phyloP scores from a whole-genome alignment of 1,140 invertebrate genomes.

The Procambarus clarkii region DNA sequence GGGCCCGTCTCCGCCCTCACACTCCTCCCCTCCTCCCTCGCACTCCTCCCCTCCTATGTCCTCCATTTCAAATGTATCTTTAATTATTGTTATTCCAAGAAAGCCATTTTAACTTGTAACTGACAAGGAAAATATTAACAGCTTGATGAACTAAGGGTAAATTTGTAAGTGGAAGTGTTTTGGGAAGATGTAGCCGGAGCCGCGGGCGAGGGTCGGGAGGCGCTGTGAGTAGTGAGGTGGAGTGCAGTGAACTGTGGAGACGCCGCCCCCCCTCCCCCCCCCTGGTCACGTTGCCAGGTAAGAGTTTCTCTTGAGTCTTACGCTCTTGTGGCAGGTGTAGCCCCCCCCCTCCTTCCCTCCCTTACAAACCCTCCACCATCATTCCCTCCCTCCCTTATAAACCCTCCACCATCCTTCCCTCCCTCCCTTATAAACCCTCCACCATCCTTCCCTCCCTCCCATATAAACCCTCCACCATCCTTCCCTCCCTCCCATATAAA shows the following conservation, averaged over 20 bases:
- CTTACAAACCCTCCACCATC: background rate
- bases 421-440: background rate
- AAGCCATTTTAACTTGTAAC: too few relatives aligned
- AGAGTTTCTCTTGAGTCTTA: background rate
- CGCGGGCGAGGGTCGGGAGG: background rate
- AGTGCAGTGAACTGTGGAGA: background rate
- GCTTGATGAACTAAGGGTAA: too few relatives aligned
- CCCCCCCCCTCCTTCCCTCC: background rate
- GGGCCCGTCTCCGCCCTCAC: too few relatives aligned
- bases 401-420: background rate
- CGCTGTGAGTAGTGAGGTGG: background rate
- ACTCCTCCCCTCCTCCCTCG: too few relatives aligned
- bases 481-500: background rate
- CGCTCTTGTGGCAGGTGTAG: background rate
- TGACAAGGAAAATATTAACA: too few relatives aligned
- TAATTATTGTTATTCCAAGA: too few relatives aligned
- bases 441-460: background rate
- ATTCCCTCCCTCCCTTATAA: background rate
- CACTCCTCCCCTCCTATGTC: too few relatives aligned
- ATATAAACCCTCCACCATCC: background rate
- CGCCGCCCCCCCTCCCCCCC: background rate
- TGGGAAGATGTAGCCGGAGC: background rate
- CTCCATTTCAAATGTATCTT: too few relatives aligned
- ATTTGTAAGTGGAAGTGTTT: too few relatives aligned
- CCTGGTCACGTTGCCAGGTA: background rate